Evolutionary conservation across 1,140 invertebrate genomes (phyloP).

Genomic region (Bombyx mandarina): DNA sequence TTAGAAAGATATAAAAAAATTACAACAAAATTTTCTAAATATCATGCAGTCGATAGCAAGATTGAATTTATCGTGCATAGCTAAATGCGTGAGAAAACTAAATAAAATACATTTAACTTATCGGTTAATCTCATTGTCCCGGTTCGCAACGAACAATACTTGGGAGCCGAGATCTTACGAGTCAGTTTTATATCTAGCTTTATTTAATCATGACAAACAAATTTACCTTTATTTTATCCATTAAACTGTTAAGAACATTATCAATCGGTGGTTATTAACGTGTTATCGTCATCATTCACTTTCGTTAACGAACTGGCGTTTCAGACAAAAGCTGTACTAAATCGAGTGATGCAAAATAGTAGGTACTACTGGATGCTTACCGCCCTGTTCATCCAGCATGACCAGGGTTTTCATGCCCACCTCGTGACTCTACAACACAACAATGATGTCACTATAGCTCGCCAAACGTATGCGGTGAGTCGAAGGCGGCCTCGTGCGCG

Average conservation of each 20-base stretch:
- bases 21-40: slow-evolving; percentile 48
- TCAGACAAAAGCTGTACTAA: slow-evolving; percentile 62
- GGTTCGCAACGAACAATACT: slow-evolving; percentile 19
- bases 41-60: slow-evolving; percentile 62
- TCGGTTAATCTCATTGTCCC: slow-evolving; percentile 35
- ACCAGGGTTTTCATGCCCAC: slow-evolving; percentile 94
- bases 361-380: slow-evolving; percentile 80
- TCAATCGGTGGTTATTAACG: slow-evolving; percentile 40
- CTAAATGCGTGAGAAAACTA: slow-evolving; percentile 66
- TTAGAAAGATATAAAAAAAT: slow-evolving; percentile 29
- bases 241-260: slow-evolving; percentile 56
- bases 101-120: slow-evolving; percentile 46
- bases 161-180: slow-evolving; percentile 25
- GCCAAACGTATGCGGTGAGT: slow-evolving; percentile 54
- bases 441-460: slow-evolving; percentile 72
- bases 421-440: slow-evolving; percentile 91
- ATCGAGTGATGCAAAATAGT: slow-evolving; percentile 62
- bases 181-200: slow-evolving; percentile 41
- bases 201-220: slow-evolving; percentile 45
- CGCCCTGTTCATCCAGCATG: slow-evolving; percentile 96
- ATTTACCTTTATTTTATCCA: slow-evolving; percentile 61
- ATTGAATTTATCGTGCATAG: slow-evolving; percentile 64
- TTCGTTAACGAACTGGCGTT: slow-evolving; percentile 55
- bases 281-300: slow-evolving; percentile 50
- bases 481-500: slow-evolving; percentile 38